phyloP scores from a whole-genome alignment of 2,888 invertebrate genomes.

The Neoaliturus tenellus region DNA sequence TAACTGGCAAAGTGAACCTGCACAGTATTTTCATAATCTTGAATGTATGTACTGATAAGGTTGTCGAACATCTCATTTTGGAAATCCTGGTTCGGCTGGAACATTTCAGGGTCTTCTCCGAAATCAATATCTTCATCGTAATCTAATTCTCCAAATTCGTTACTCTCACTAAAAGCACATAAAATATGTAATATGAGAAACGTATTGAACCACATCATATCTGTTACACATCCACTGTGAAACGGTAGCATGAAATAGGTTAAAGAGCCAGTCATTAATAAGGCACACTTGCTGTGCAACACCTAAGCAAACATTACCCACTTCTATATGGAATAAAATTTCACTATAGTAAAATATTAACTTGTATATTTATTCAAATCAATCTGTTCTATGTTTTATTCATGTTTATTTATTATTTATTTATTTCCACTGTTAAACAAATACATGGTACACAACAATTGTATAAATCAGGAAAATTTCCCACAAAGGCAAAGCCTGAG shows the following conservation, averaged over 20 bases:
- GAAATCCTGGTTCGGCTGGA: background rate
- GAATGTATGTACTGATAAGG: background rate
- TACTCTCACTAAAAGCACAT: background rate
- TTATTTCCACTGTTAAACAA: no score
- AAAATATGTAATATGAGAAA: background rate
- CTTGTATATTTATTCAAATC: no score
- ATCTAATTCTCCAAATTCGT: background rate
- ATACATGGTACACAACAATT: no score
- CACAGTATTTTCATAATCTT: background rate
- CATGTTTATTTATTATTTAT: no score
- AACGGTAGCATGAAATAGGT: background rate
- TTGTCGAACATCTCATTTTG: background rate
- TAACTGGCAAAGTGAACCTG: background rate
- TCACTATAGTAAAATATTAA: no score
- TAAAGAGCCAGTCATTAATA: constrained; percentile 5
- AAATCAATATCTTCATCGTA: background rate
- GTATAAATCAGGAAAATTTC: no score
- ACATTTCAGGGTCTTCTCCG: background rate
- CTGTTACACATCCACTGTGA: background rate
- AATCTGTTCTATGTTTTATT: no score
- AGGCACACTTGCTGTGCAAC: background rate
- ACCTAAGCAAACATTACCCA: background rate
- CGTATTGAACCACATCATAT: background rate
- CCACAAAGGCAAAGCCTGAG: no score
- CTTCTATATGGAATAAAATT: no score